phyloP scores from a whole-genome alignment of 2,113 vertebrate genomes.

The Platysternon megacephalum region DNA sequence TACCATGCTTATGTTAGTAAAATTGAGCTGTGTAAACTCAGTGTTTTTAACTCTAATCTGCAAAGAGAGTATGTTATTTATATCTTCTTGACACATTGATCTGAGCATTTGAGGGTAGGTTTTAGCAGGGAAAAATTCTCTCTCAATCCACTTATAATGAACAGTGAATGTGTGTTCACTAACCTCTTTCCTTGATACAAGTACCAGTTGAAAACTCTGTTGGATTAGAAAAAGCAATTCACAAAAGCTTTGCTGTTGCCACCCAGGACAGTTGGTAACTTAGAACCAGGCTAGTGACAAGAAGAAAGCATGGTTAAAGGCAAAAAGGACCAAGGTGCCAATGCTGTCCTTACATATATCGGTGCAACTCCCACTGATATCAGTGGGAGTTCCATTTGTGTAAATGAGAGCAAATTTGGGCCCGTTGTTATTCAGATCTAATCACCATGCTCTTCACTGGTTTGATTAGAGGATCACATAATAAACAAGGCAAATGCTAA shows the following conservation, averaged over 20 bases:
- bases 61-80: neutral
- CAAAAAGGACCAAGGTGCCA: neutral
- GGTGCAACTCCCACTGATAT: neutral
- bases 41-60: neutral
- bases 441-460: neutral
- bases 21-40: neutral
- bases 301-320: neutral
- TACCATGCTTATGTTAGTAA: neutral
- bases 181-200: neutral
- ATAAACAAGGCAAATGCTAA: neutral
- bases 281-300: accelerated
- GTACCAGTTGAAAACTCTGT: neutral
- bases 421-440: neutral
- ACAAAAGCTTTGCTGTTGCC: neutral
- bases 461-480: neutral
- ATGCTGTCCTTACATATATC: neutral
- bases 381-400: neutral
- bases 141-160: neutral
- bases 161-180: neutral
- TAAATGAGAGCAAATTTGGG: neutral
- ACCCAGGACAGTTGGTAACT: neutral
- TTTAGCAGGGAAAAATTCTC: neutral
- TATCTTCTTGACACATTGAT: neutral
- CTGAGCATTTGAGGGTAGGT: neutral
- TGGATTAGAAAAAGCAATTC: neutral